phyloP scores from a whole-genome alignment of 1,140 invertebrate genomes.

The Drosophila varians region DNA sequence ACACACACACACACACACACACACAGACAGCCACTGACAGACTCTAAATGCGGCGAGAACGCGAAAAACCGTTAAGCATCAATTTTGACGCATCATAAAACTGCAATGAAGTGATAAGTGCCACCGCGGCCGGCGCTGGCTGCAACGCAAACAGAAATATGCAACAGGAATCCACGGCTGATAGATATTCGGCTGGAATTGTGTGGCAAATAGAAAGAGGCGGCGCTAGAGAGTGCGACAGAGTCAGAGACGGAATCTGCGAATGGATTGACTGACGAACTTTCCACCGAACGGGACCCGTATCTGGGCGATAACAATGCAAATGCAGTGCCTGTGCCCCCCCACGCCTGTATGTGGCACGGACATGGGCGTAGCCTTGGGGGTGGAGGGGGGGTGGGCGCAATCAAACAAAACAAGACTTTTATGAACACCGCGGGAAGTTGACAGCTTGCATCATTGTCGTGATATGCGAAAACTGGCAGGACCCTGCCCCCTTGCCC shows the following conservation, averaged over 20 bases:
- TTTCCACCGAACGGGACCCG: constrained; percentile 52
- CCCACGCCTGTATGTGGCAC: neutral
- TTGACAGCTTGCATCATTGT: constrained; percentile 81
- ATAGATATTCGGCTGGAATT: constrained; percentile 55
- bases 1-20: neutral
- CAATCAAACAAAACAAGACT: constrained; percentile 78
- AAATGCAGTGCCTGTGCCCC: constrained; percentile 61
- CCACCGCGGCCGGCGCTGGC: constrained; percentile 53
- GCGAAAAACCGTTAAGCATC: constrained; percentile 81
- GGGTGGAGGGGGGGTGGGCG: constrained; percentile 27
- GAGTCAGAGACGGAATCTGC: constrained; percentile 2
- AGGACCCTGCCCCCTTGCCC: neutral
- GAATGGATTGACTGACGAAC: constrained; percentile 48
- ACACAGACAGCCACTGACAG: neutral
- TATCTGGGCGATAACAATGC: constrained; percentile 78
- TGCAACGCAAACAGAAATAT: constrained; percentile 36
- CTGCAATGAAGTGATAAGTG: constrained; percentile 82
- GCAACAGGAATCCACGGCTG: constrained; percentile 73
- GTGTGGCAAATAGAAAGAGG: neutral
- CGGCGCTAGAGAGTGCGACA: no score
- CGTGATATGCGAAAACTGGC: constrained; percentile 66
- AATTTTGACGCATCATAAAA: constrained; percentile 82
- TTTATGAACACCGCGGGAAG: constrained; percentile 81
- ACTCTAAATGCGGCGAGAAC: constrained; percentile 71
- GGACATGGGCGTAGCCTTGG: neutral